Evolutionary conservation across 1,140 invertebrate genomes (phyloP).

Genomic region (Mya arenaria): DNA sequence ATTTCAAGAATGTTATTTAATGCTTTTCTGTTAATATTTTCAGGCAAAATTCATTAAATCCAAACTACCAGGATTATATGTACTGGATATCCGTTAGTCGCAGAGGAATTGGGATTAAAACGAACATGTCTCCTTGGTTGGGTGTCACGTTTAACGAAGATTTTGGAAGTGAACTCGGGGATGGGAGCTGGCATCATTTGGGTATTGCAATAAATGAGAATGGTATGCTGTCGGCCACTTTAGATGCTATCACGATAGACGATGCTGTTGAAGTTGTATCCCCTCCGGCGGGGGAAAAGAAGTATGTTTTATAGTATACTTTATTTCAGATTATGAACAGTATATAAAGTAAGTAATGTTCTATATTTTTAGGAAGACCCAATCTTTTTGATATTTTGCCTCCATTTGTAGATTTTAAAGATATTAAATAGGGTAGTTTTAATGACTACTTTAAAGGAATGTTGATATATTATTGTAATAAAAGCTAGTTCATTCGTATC

Average conservation of each 20-base stretch:
- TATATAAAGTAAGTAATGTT: too few relatives aligned
- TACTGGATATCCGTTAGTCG: neutral
- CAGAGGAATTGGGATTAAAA: neutral
- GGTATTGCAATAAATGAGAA: neutral
- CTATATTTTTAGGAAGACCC: too few relatives aligned
- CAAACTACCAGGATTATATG: neutral
- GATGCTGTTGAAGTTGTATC: neutral
- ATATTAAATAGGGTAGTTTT: too few relatives aligned
- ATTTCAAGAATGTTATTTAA: too few relatives aligned
- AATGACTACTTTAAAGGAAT: too few relatives aligned
- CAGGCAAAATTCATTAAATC: neutral
- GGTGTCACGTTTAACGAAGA: neutral
- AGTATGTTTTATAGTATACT: too few relatives aligned
- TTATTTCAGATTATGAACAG: too few relatives aligned
- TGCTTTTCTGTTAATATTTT: neutral
- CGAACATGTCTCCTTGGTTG: neutral
- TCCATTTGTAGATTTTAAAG: too few relatives aligned
- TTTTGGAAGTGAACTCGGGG: neutral
- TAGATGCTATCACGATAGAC: neutral
- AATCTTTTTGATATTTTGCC: too few relatives aligned
- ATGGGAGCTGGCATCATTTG: constrained; percentile 37
- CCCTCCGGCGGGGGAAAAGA: neutral
- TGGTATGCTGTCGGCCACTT: constrained; percentile 10
- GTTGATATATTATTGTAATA: too few relatives aligned
- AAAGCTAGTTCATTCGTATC: too few relatives aligned